A percentile compares a stretch with the other conserved stretches of the same genome.
These are phyloP conservation scores for Phylloscopus trochiloides DNA, from an alignment of 2,113 vertebrate species.

Conservation along the genomic window DNA sequence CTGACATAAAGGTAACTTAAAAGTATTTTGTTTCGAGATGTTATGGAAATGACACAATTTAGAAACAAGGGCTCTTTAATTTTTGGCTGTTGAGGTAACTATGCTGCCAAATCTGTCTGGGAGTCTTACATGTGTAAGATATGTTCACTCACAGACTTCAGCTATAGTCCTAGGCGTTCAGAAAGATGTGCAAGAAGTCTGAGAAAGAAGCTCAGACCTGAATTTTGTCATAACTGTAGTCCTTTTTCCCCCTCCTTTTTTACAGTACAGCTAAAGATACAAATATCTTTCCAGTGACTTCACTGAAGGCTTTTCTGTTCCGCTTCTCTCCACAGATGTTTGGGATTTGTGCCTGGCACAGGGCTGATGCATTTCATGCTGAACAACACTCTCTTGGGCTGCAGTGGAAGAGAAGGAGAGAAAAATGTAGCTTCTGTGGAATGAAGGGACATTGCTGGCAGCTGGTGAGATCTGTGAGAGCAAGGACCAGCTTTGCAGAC, in stretches of 20 bases:
- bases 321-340: not conserved
- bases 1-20: not conserved
- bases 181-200: not conserved
- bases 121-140: not conserved
- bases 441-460: not conserved
- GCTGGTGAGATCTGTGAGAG: not conserved
- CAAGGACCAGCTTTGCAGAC: not conserved
- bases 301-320: not conserved
- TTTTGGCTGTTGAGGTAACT: not conserved
- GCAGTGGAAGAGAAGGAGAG: not conserved
- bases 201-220: not conserved
- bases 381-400: not conserved
- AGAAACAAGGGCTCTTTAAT: not conserved
- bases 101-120: not conserved
- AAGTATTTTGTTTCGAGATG: not conserved
- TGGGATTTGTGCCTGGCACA: not conserved
- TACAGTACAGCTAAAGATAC: not conserved
- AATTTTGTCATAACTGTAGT: not conserved
- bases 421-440: not conserved
- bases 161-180: not conserved
- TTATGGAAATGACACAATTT: not conserved
- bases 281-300: not conserved
- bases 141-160: not conserved
- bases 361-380: not conserved
- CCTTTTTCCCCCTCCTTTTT: rapidly evolving